phyloP scores from a whole-genome alignment of 1,140 invertebrate species.

The Venustaconcha ellipsiformis region DNA sequence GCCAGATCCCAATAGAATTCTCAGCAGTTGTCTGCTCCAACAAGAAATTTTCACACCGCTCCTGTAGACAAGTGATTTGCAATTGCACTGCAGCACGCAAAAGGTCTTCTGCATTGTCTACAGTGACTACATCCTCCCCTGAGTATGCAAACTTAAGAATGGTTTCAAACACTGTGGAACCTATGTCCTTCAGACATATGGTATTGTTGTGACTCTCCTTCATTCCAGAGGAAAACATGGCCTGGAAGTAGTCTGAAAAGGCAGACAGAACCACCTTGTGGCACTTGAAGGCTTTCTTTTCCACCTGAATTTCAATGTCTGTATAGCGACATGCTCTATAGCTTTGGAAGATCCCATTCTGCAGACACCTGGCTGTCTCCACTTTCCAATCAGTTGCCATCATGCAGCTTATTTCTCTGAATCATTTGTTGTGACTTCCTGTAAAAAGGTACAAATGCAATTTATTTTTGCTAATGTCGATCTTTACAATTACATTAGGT shows the following conservation, averaged over 20 bases:
- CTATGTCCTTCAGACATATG: slow-evolving; percentile 49
- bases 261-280: slow-evolving; percentile 45
- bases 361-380: slow-evolving; percentile 23
- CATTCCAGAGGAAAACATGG: slow-evolving; percentile 56
- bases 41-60: slow-evolving; percentile 48
- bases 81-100: slow-evolving; percentile 42
- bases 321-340: slow-evolving; percentile 35
- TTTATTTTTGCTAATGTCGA: no score
- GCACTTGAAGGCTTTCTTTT: slow-evolving; percentile 40
- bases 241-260: slow-evolving; percentile 48
- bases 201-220: slow-evolving; percentile 47
- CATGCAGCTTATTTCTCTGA: background rate
- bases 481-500: no score
- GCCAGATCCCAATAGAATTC: slow-evolving; percentile 46
- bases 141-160: slow-evolving; percentile 49
- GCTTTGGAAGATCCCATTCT: slow-evolving; percentile 28
- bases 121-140: slow-evolving; percentile 43
- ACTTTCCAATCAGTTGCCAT: slow-evolving; percentile 21
- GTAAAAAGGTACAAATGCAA: no score
- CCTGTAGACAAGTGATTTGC: slow-evolving; percentile 46
- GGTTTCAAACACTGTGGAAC: slow-evolving; percentile 40
- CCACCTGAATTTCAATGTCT: slow-evolving; percentile 43
- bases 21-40: slow-evolving; percentile 35
- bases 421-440: no score
- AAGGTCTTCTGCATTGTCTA: slow-evolving; percentile 45